Evolutionary conservation across 2,888 invertebrate genomes (phyloP).

Genomic region (Morinoia aosen): DNA sequence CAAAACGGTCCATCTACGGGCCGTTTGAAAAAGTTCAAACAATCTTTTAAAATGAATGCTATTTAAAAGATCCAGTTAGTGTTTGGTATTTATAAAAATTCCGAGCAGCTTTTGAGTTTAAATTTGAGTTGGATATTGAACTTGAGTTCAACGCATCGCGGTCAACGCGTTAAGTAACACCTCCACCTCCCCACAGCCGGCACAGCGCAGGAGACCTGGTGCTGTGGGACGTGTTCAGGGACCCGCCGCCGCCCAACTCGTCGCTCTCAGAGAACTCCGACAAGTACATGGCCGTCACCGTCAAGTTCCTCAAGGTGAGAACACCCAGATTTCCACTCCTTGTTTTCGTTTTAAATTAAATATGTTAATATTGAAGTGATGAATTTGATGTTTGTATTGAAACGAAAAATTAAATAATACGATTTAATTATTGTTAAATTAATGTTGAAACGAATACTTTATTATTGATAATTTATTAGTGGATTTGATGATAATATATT

Average conservation of each 20-base stretch:
- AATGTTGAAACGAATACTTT: too few species aligned
- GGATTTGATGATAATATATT: too few species aligned
- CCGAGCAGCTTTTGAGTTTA: background rate
- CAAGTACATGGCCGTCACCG: constrained; percentile 77
- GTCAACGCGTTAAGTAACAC: background rate
- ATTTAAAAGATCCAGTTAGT: too few species aligned
- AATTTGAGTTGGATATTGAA: background rate
- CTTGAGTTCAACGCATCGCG: background rate
- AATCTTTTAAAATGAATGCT: too few species aligned
- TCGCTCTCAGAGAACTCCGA: constrained; percentile 83
- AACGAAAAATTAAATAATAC: background rate
- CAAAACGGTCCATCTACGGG: too few species aligned
- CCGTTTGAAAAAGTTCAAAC: too few species aligned
- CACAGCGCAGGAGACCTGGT: constrained; percentile 10
- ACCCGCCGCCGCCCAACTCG: constrained; percentile 79
- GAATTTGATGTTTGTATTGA: background rate
- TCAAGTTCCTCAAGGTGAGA: constrained; percentile 77
- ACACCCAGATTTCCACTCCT: background rate
- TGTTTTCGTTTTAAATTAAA: background rate
- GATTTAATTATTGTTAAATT: background rate
- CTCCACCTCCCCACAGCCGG: background rate
- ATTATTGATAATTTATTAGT: too few species aligned
- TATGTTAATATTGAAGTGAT: background rate
- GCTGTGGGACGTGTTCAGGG: constrained; percentile 84
- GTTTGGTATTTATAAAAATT: too few species aligned